Base-by-base conservation (phyloP, 2,113 vertebrate genomes). In the Eurypyga helias region DNA sequence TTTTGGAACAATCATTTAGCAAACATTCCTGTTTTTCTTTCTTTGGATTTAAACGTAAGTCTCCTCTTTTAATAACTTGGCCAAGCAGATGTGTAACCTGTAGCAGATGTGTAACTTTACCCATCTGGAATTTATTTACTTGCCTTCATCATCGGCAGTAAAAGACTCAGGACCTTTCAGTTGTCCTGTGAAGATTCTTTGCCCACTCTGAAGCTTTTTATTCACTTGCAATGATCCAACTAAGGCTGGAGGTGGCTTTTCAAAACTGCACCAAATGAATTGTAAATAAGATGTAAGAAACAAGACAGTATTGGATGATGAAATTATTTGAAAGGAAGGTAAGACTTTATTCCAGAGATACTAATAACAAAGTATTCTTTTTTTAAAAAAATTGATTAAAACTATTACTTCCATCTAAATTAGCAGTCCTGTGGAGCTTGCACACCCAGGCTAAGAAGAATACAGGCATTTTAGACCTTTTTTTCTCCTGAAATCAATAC, bases 161-260 rank as follows among this genome's bases (percentile, higher is more conserved):
- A 98, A 98, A 87, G 97, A 98, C 91, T 98, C 95, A 2, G 98
- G 98, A 62, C 97, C 96, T 23, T 98, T 98, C 57, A 98, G 96
- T 87, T 96, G 86, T 60, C 98, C 98, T 21, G 70, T 54, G 70
- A 98, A 98, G 64, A 98, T 80, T 66, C 97, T 96, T 46, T 75
- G 95, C 24, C 98, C 98, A 20, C 55, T 88, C 90, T 98, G 98
- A 77, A 98, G 96, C 23, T 94, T 96, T 28, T 97, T 96, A 96
- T 98, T 98, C 33, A 97, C 93, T 29, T 98, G 96, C 92, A 98
- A 79, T 6, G 82, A 96, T 9, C 98, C 97, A 93, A 96, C 94
- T 20, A 98, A 97, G 28, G 91, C 72, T 25, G 97, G 97, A 51
- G 97, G 97, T 41, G 96, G 97, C 25, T 97, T 98, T 77, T 97